Evolutionary conservation across 2,888 invertebrate genomes (phyloP).

Genomic region (Adineta ricciae): DNA sequence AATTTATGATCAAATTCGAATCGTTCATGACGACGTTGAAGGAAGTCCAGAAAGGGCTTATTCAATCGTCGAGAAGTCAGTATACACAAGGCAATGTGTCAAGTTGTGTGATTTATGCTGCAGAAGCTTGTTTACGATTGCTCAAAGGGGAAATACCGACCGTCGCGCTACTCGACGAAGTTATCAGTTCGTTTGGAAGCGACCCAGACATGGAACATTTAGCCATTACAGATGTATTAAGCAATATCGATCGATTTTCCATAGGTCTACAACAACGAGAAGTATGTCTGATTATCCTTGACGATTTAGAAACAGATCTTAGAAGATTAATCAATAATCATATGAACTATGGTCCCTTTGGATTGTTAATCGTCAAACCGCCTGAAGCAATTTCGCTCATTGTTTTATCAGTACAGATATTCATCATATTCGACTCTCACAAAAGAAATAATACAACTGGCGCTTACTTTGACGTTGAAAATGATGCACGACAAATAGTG

Average conservation of each 20-base stretch:
- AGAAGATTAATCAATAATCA: neutral
- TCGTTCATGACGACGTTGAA: neutral
- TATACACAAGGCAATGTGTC: neutral
- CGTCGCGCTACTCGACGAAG: neutral
- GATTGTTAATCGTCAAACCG: neutral
- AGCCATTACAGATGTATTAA: neutral
- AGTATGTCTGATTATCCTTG: neutral
- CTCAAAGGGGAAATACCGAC: neutral
- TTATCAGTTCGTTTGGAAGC: neutral
- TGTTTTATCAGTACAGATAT: neutral
- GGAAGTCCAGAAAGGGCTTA: no score
- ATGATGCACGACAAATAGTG: neutral
- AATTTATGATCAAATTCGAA: neutral
- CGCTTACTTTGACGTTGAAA: neutral
- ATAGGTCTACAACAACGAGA: neutral
- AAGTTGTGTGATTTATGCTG: neutral
- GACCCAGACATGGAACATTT: neutral
- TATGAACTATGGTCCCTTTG: neutral
- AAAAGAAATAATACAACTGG: neutral
- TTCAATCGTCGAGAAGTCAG: neutral
- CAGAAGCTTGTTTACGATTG: neutral
- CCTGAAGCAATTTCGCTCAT: neutral
- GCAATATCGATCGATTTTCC: neutral
- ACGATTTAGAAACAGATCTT: neutral
- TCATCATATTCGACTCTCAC: neutral